Evolutionary conservation across 2,888 invertebrate species (phyloP).

Genomic region (Cryptops parisi): DNA sequence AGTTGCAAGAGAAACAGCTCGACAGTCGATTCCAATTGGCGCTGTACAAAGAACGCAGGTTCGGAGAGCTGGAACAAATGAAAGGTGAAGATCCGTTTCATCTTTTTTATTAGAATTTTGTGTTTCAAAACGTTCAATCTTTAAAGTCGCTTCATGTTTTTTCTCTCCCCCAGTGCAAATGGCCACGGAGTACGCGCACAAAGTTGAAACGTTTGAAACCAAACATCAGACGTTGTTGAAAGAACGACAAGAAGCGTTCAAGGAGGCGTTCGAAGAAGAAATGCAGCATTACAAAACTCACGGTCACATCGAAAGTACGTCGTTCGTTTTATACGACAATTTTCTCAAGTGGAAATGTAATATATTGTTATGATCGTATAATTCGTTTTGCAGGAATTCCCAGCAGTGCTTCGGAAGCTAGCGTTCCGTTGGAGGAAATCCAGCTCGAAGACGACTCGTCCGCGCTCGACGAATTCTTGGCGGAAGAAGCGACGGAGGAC

Average conservation of each 20-base stretch:
- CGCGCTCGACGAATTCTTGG: constrained; percentile 46
- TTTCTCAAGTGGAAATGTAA: not conserved
- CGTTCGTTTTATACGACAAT: not conserved
- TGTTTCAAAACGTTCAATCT: not conserved
- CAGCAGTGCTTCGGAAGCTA: not conserved
- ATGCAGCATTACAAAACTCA: constrained; percentile 28
- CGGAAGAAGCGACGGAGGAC: constrained; percentile 17
- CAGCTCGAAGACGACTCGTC: constrained; percentile 44
- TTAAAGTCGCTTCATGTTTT: not conserved
- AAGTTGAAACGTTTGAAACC: constrained; percentile 42
- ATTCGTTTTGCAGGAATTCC: not conserved
- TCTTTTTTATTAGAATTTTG: not conserved
- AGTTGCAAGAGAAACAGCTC: constrained; percentile 52
- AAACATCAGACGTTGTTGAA: constrained; percentile 41
- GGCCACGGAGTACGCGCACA: constrained; percentile 42
- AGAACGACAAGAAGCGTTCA: constrained; percentile 52
- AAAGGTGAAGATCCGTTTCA: constrained; percentile 37
- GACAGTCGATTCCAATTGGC: constrained; percentile 56
- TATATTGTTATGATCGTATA: not conserved
- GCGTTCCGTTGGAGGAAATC: constrained; percentile 43
- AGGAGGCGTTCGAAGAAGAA: constrained; percentile 53
- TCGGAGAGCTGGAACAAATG: constrained; percentile 38
- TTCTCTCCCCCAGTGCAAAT: constrained; percentile 35
- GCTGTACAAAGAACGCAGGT: constrained; percentile 53
- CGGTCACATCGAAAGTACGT: constrained; percentile 19